Evolutionary conservation across 1,140 invertebrate species (phyloP).

Genomic region (Sinonovacula constricta): DNA sequence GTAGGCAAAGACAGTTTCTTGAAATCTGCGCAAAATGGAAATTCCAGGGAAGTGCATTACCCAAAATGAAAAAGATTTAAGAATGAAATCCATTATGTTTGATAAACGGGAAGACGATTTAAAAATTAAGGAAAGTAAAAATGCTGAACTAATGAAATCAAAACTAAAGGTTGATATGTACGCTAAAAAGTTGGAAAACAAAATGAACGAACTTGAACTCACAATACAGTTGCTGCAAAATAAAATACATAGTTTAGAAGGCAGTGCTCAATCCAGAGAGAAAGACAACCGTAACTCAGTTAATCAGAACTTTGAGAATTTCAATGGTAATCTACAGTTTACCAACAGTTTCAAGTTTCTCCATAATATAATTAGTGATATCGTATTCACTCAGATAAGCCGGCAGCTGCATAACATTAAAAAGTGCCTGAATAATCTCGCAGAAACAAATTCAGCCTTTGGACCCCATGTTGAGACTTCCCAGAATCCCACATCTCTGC

Average conservation of each 20-base stretch:
- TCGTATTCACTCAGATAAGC: not conserved
- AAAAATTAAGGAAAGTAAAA: slow-evolving; percentile 11
- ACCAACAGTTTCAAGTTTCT: not conserved
- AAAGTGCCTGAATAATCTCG: not conserved
- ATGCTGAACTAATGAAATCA: slow-evolving; percentile 5
- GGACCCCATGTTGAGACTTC: too few relatives aligned
- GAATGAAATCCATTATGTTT: not conserved
- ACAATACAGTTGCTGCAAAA: not conserved
- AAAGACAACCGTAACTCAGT: not conserved
- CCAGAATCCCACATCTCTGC: too few relatives aligned
- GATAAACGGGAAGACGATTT: slow-evolving; percentile 1
- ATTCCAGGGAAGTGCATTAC: slow-evolving; percentile 1
- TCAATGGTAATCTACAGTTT: not conserved
- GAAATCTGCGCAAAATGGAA: not conserved
- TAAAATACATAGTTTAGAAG: not conserved
- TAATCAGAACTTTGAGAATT: not conserved
- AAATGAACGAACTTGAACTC: too few relatives aligned
- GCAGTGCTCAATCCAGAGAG: not conserved
- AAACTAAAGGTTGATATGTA: slow-evolving; percentile 3
- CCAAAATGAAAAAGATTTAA: not conserved
- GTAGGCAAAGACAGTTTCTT: not conserved
- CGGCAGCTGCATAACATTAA: not conserved
- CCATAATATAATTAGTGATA: not conserved
- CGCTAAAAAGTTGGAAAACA: not conserved
- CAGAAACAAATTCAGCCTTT: too few relatives aligned